Conservation (phyloP, 2,113 vertebrate genomes). For the Dendropsophus ebraccatus region DNA sequence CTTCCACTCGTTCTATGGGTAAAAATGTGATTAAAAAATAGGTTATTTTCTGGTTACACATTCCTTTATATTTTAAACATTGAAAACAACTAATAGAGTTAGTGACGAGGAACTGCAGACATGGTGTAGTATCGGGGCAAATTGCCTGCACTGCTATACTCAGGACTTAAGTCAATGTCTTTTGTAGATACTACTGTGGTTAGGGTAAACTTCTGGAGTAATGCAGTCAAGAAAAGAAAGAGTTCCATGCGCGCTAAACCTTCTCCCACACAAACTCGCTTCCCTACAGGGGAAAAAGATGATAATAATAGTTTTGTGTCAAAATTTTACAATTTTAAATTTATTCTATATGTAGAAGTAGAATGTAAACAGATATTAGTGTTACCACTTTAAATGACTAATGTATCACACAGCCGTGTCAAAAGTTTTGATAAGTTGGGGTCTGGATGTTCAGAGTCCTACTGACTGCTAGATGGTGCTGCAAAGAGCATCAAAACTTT, state of each 20-base stretch:
- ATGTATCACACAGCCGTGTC: no score
- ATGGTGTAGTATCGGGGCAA: conserved; percentile 67
- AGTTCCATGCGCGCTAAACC: conserved; percentile 77
- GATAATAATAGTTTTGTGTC: background rate
- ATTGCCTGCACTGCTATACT: conserved; percentile 71
- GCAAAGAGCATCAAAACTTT: no score
- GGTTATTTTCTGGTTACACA: no score
- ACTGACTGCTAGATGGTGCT: no score
- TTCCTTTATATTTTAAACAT: no score
- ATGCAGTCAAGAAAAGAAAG: conserved; percentile 73
- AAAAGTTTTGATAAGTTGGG: no score
- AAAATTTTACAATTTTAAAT: background rate
- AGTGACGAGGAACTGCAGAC: conserved; percentile 66
- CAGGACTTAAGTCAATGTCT: conserved; percentile 66
- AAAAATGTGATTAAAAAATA: no score
- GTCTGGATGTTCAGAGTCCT: no score
- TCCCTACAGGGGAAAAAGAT: conserved; percentile 65
- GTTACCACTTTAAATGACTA: no score
- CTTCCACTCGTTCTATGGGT: no score
- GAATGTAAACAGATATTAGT: background rate
- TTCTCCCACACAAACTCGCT: conserved; percentile 74
- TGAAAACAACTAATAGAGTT: no score
- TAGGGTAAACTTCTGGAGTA: conserved; percentile 74
- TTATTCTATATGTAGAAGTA: background rate
- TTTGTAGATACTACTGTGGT: conserved; percentile 65